A percentile compares a stretch with the other conserved stretches of the same genome.
phyloP scores from a whole-genome alignment of 2,888 invertebrate species.

The Diaprepes abbreviatus region DNA sequence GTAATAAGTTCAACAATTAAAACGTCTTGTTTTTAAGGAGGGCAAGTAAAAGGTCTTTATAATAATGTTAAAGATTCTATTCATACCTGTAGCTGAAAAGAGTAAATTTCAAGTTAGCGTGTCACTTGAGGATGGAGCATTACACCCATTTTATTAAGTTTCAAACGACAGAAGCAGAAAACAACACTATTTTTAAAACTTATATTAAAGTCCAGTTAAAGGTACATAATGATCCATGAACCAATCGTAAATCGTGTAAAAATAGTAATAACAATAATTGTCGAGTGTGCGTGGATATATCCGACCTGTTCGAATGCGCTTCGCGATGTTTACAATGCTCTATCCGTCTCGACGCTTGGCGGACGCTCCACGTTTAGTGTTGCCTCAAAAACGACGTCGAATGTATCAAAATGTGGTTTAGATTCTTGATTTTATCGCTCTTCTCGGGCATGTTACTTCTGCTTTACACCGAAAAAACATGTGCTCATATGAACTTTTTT shows the following conservation, averaged over 20 bases:
- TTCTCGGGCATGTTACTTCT: conserved; percentile 34
- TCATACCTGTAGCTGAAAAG: too few relatives aligned
- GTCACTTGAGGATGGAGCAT: too few relatives aligned
- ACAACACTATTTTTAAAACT: too few relatives aligned
- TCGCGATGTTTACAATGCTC: conserved; percentile 46
- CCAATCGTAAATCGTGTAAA: conserved; percentile 22
- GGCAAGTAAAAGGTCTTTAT: too few relatives aligned
- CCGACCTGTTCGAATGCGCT: conserved; percentile 49
- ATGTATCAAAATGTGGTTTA: conserved; percentile 46
- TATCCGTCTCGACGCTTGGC: conserved; percentile 44
- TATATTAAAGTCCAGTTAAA: not conserved
- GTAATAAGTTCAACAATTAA: too few relatives aligned
- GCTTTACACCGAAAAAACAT: conserved; percentile 49
- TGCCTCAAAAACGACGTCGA: conserved; percentile 41
- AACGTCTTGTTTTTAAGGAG: too few relatives aligned
- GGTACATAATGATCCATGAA: not conserved
- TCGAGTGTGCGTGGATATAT: conserved; percentile 46
- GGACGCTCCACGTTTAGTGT: conserved; percentile 33
- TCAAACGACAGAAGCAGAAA: too few relatives aligned
- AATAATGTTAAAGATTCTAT: too few relatives aligned
- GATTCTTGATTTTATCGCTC: conserved; percentile 39
- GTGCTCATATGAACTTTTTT: conserved; percentile 83
- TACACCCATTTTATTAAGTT: too few relatives aligned
- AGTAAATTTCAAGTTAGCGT: too few relatives aligned
- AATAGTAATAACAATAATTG: conserved; percentile 45